Evolutionary conservation across 2,113 vertebrate species (phyloP).

Genomic region (Ammospiza nelsoni): DNA sequence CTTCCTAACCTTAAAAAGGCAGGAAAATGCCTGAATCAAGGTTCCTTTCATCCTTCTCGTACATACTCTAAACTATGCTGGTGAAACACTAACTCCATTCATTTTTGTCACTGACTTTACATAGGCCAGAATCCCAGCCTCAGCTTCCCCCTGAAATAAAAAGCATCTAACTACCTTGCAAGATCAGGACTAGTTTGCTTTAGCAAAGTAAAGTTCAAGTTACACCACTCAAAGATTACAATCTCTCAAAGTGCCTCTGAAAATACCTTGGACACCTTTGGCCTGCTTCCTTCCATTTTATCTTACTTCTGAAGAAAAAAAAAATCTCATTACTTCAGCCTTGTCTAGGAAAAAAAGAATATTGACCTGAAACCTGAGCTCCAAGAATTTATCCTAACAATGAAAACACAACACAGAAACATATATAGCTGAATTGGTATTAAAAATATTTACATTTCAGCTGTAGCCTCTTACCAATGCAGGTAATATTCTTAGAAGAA

Average conservation of each 20-base stretch:
- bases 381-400: background rate
- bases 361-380: background rate
- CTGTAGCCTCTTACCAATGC: background rate
- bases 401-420: background rate
- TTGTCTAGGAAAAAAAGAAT: background rate
- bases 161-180: background rate
- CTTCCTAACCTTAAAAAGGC: background rate
- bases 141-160: background rate
- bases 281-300: background rate
- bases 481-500: background rate
- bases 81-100: background rate
- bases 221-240: background rate
- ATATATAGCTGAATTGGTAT: background rate
- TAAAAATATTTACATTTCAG: background rate
- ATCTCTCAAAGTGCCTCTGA: background rate
- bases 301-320: background rate
- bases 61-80: background rate
- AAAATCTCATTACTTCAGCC: background rate
- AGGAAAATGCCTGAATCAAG: background rate
- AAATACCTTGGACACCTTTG: background rate
- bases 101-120: background rate
- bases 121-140: background rate
- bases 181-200: background rate
- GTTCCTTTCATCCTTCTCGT: background rate
- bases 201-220: background rate